Base-by-base conservation (phyloP, 2,888 invertebrate genomes). In the Tetragonisca angustula region DNA sequence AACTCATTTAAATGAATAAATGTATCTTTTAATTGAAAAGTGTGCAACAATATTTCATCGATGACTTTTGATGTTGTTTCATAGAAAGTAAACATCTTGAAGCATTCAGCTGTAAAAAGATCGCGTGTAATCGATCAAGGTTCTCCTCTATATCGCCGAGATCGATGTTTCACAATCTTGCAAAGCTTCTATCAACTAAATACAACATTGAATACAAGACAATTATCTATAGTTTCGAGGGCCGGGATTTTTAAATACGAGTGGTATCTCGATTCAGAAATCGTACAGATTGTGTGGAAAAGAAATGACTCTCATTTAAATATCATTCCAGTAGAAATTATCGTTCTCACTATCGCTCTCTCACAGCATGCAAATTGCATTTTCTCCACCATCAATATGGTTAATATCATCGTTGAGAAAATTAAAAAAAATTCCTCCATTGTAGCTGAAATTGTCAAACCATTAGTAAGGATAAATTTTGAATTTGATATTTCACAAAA, bases 301-400 rank as follows among this genome's bases (percentile, higher is more conserved):
- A 80, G 50, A 36, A 64, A 56, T 50, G 56, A 62, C 76, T 70
- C 56, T n/a, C 59, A 81, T 78, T 78, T 62, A 72, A 78, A 72
- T 65, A 67, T 69, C 78, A 65, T 59, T 78, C 72, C 54, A 68
- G 19, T 72, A 78, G 81, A 78, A 73, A 78, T 50, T 54, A 67
- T n/a, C 27, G 54, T 72, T 64, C 21, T 64, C 36, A 32, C 32
- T 32, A 4, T 32, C 32, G 32, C 32, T 32, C 32, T n/a, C 15
- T n/a, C 15, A 21, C 21, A 64, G 32, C 9, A 19, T 17, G 61
- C 61, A 24, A 61, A 61, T 24, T 64, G 36, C 17, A 62, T 27
- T 75, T 59, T 19, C 52, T 67, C 59, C 32, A 68, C 50, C 32
- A 17, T 21, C 17, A 24, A 19, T 50, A 17, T 50, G 13, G 0